Evolutionary conservation across 2,888 invertebrate genomes (phyloP).

Genomic region (Acanthosepion pharaonis): DNA sequence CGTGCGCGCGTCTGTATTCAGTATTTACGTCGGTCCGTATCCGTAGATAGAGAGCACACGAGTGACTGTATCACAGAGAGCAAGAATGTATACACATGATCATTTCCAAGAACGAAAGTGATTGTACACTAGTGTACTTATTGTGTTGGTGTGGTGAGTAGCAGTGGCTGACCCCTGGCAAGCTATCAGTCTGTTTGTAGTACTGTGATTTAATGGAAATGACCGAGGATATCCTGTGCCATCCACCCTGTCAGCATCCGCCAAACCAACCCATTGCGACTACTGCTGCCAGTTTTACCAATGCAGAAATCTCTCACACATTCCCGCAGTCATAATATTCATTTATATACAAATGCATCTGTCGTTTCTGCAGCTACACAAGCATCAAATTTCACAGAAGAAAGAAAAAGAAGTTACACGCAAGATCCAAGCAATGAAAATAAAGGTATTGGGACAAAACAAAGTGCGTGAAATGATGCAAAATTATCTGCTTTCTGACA

Average conservation of each 20-base stretch:
- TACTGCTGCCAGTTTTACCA: neutral
- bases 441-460: neutral
- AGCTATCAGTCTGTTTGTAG: slow-evolving; percentile 9
- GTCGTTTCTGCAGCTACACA: neutral
- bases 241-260: neutral
- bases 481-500: neutral
- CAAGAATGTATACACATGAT: neutral
- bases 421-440: neutral
- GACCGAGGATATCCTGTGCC: neutral
- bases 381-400: neutral
- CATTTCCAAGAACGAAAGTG: neutral
- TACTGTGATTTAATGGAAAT: neutral
- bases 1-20: neutral
- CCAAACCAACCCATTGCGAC: neutral
- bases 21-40: neutral
- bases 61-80: neutral
- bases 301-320: neutral
- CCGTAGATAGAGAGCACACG: neutral
- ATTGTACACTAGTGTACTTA: neutral
- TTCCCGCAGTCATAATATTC: neutral
- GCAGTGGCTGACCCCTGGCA: neutral
- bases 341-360: neutral
- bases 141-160: neutral
- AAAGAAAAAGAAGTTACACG: neutral
- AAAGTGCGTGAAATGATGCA: neutral